These are phyloP conservation scores for Eulemur macaco DNA, from an alignment of 2,113 vertebrate species.

Conservation along the genomic window DNA sequence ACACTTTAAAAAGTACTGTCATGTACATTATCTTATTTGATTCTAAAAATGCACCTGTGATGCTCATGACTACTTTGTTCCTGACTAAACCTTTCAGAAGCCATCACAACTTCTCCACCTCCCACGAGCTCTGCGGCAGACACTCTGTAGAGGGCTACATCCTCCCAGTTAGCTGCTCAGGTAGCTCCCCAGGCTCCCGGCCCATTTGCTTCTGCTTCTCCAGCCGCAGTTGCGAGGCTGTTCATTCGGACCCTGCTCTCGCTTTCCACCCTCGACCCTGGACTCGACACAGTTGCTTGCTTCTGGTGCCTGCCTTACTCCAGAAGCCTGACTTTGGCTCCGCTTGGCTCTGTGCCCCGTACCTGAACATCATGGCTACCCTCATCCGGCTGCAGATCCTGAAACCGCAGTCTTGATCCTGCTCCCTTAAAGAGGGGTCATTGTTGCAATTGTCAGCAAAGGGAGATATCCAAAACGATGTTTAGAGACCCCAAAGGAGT, in stretches of 20 bases:
- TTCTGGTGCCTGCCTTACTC: not conserved
- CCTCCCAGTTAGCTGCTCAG: not conserved
- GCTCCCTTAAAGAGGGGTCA: not conserved
- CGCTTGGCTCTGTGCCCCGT: not conserved
- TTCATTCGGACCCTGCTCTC: not conserved
- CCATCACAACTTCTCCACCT: not conserved
- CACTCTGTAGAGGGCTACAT: not conserved
- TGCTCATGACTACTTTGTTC: not conserved
- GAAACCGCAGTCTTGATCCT: not conserved
- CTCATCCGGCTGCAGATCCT: not conserved
- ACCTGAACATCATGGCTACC: rapidly evolving
- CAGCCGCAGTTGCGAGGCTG: not conserved
- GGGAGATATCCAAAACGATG: not conserved
- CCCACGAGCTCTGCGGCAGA: not conserved
- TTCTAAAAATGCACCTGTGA: not conserved
- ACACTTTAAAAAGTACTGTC: not conserved
- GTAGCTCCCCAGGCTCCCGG: not conserved
- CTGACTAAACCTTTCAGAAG: not conserved
- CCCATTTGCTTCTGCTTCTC: not conserved
- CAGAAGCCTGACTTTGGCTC: not conserved
- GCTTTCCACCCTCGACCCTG: rapidly evolving
- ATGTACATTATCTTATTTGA: not conserved
- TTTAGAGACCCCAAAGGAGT: not conserved
- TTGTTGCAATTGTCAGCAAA: not conserved
- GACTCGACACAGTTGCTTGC: not conserved